Percentiles rank a stretch among this genome's conserved stretches.
These are phyloP conservation scores for Toxostoma redivivum DNA, from an alignment of 2,113 vertebrate species.

Conservation along the genomic window DNA sequence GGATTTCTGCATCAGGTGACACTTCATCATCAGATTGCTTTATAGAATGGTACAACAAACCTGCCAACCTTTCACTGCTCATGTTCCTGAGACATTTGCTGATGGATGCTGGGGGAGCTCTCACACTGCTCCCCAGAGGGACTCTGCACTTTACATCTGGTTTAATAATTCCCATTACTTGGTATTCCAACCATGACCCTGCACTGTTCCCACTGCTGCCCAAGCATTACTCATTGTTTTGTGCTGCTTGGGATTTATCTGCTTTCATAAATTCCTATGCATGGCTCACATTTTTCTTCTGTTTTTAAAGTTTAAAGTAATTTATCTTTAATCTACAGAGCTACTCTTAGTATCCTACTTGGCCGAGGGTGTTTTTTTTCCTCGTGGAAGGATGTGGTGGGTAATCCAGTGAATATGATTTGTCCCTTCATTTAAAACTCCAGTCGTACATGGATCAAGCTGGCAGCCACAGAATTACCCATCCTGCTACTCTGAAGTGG, in stretches of 20 bases:
- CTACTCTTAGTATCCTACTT: not conserved
- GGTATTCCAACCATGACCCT: not conserved
- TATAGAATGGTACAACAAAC: not conserved
- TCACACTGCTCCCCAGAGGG: not conserved
- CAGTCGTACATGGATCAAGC: not conserved
- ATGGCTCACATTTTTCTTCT: not conserved
- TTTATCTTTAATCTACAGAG: not conserved
- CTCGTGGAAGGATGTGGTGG: not conserved
- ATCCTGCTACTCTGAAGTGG: not conserved
- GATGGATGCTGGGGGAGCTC: constrained; percentile 4
- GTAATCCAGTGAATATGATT: not conserved
- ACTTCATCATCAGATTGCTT: constrained; percentile 40
- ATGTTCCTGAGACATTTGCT: constrained; percentile 1
- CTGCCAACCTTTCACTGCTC: not conserved
- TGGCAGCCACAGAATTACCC: not conserved
- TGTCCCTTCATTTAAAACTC: not conserved
- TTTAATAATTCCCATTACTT: constrained; percentile 34
- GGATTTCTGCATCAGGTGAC: constrained; percentile 43
- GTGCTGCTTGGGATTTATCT: not conserved
- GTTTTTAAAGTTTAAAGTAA: not conserved
- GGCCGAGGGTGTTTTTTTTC: not conserved
- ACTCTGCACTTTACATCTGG: constrained; percentile 34
- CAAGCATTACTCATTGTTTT: not conserved
- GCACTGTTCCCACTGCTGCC: not conserved
- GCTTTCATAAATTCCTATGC: not conserved